A percentile compares a stretch with the other conserved stretches of the same genome.
phyloP scores from a whole-genome alignment of 2,888 invertebrate genomes.

The Empis stercorea region DNA sequence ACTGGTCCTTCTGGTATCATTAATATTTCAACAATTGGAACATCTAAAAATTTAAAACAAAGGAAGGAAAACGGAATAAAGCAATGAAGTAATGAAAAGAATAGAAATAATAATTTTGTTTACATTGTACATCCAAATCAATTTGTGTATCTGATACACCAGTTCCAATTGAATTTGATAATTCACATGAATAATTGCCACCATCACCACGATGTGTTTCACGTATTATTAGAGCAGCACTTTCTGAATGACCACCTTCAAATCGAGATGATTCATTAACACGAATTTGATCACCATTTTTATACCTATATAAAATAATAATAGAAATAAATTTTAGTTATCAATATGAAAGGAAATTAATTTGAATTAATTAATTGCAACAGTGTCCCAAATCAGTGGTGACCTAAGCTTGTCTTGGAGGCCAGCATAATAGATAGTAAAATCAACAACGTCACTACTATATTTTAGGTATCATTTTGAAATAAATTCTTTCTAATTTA shows the following conservation, averaged over 20 bases:
- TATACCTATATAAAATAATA: constrained; percentile 52
- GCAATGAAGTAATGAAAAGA: too few species aligned
- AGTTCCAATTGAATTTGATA: constrained; percentile 67
- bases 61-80: too few species aligned
- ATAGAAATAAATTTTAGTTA: too few species aligned
- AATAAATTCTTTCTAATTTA: too few species aligned
- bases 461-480: too few species aligned
- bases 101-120: constrained; percentile 36
- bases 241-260: constrained; percentile 61
- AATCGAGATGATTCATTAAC: constrained; percentile 47
- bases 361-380: too few species aligned
- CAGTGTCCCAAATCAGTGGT: too few species aligned
- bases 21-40: constrained; percentile 61
- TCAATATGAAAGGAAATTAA: too few species aligned
- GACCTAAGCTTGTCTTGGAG: too few species aligned
- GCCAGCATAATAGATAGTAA: too few species aligned
- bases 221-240: constrained; percentile 63
- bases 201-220: constrained; percentile 65
- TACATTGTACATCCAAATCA: constrained; percentile 70
- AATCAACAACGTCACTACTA: too few species aligned
- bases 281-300: constrained; percentile 49
- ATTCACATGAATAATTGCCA: constrained; percentile 72
- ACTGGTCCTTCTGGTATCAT: constrained; percentile 68
- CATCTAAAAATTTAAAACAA: constrained; percentile 49
- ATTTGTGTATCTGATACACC: constrained; percentile 60